Evolutionary conservation across 1,140 invertebrate species (phyloP).

Genomic region (Mercenaria mercenaria): DNA sequence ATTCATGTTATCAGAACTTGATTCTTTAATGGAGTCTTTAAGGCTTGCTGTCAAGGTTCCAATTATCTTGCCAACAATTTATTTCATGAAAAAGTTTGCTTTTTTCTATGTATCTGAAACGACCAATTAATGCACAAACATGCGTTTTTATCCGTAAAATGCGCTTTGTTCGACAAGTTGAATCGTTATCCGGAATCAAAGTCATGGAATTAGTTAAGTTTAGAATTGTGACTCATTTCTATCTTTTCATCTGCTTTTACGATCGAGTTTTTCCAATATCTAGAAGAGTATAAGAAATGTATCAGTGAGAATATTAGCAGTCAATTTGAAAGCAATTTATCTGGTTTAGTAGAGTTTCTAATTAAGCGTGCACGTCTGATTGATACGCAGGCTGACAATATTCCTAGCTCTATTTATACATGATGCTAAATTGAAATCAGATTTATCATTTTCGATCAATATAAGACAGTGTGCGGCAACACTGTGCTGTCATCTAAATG

Average conservation of each 20-base stretch:
- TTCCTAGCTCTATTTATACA: constrained; percentile 28
- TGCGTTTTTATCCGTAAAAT: not conserved
- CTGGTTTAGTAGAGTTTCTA: constrained; percentile 38
- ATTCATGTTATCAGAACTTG: too few species aligned
- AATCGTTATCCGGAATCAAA: constrained; percentile 13
- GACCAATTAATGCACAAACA: not conserved
- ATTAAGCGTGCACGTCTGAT: constrained; percentile 38
- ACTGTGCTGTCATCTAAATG: too few species aligned
- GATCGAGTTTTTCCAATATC: not conserved
- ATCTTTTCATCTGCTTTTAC: constrained; percentile 27
- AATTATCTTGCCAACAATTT: not conserved
- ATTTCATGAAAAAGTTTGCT: not conserved
- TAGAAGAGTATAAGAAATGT: constrained; percentile 27
- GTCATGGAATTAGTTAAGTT: constrained; percentile 30
- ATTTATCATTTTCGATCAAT: constrained; percentile 31
- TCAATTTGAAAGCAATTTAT: constrained; percentile 65
- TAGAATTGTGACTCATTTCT: constrained; percentile 19
- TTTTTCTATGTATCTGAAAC: not conserved
- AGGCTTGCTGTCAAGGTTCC: not conserved
- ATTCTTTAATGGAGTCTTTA: too few species aligned
- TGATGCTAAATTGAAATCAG: constrained; percentile 22
- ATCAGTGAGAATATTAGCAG: constrained; percentile 44
- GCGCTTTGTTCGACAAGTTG: constrained; percentile 16
- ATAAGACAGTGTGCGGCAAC: not conserved
- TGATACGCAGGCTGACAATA: constrained; percentile 27